Base-by-base conservation (phyloP, 2,113 vertebrate genomes). In the Fulica atra region DNA sequence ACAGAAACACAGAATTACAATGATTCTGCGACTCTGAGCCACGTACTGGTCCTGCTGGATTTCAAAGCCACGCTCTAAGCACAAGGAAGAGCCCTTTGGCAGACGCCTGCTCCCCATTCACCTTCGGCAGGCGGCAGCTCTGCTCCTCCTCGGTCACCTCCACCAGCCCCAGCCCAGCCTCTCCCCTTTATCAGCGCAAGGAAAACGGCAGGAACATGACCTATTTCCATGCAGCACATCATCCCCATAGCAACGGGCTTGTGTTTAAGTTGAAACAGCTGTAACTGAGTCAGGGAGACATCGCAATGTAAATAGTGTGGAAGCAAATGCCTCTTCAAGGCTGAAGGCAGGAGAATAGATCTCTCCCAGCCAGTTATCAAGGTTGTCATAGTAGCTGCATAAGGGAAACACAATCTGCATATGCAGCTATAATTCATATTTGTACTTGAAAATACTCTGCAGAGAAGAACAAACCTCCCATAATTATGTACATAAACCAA, bases 171-270 rank as follows among this genome's bases (percentile, higher is more conserved):
- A 51, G 50, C 50, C 24, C 50, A 13, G 50, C 80, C 65, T 7
- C 29, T n/a, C 35, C 51, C 42, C 28, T 20, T 18, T 13, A 36
- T 20, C 44, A 4, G 56, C 10, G 4, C 25, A 2, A 40, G 3
- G 31, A 28, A 60, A 86, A 42, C 4, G 3, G 77, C 90, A 74
- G 4, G 9, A 64, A 61, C n/a, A 2, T 71, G 89, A 94, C 97
- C 97, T 92, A 88, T 86, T 98, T 97, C 96, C 59, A 17, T 28
- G 85, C 70, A 54, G 68, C 5, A 13, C 66, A 51, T 42, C 78
- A 93, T 96, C 94, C 66, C 97, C 81, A 96, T 95, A 93, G 97
- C 96, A 96, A 98, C 96, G 16, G 93, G 83, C 92, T 91, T 36
- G 68, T 61, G 88, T 93, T 95, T 92, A 94, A 95, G 80, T 72